Evolutionary conservation across 1,140 invertebrate species (phyloP).

Genomic region (Pemphigus obesinymphae): DNA sequence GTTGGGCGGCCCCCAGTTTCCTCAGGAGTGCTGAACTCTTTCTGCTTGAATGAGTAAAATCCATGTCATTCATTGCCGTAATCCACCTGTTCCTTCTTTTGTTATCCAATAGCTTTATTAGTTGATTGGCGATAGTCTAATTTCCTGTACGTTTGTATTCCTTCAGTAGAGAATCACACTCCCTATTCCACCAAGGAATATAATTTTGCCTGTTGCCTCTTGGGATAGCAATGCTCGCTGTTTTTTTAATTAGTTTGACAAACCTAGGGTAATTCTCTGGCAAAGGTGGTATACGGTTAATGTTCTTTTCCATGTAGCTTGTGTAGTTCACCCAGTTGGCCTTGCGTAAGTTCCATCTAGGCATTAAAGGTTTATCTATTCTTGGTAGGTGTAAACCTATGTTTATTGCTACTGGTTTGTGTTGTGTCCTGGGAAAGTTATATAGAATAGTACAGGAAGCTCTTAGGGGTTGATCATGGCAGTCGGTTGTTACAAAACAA

Average conservation of each 20-base stretch:
- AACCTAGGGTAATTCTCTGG: background rate
- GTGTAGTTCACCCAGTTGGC: background rate
- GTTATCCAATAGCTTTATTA: background rate
- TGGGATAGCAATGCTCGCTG: background rate
- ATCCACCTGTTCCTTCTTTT: background rate
- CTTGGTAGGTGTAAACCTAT: background rate
- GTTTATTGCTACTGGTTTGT: background rate
- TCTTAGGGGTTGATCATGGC: background rate
- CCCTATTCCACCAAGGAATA: background rate
- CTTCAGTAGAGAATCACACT: background rate
- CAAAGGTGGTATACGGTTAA: background rate
- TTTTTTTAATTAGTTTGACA: background rate
- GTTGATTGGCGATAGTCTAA: background rate
- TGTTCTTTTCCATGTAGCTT: background rate
- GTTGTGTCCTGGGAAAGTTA: background rate
- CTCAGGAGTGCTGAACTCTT: background rate
- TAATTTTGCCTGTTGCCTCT: background rate
- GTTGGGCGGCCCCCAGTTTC: background rate
- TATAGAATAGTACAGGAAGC: background rate
- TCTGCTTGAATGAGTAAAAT: background rate
- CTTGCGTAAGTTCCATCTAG: background rate
- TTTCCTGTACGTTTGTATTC: background rate
- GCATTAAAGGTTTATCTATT: background rate
- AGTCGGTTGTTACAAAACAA: background rate
- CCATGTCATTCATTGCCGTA: background rate